A percentile compares a stretch with the other conserved stretches of the same genome.
These are phyloP conservation scores for Acanthochromis polyacanthus DNA, from an alignment of 2,113 vertebrate species.

Conservation along the genomic window DNA sequence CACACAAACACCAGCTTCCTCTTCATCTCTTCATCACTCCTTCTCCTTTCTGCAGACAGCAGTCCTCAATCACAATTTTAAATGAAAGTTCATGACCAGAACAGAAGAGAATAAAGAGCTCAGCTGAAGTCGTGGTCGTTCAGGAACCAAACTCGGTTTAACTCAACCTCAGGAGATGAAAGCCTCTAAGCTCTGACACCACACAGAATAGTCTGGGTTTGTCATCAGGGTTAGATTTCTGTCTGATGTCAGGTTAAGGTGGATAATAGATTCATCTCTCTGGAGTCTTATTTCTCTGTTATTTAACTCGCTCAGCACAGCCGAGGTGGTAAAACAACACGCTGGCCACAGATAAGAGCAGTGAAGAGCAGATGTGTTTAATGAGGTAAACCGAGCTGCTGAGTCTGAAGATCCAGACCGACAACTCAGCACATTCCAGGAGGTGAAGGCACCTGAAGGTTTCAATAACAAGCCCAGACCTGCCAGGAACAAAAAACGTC, in stretches of 20 bases:
- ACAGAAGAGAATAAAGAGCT: too few relatives aligned
- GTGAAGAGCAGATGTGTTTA: conserved; percentile 42
- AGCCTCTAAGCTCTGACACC: neutral
- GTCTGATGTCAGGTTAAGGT: neutral
- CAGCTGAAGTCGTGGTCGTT: neutral
- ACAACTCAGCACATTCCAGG: conserved; percentile 64
- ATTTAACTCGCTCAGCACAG: conserved; percentile 32
- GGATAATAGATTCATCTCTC: conserved; percentile 4
- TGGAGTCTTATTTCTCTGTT: neutral
- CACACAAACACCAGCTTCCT: neutral
- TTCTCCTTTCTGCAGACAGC: neutral
- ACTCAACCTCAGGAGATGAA: neutral
- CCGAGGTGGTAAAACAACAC: neutral
- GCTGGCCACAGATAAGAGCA: conserved; percentile 42
- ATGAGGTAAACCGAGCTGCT: conserved; percentile 63
- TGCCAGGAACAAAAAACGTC: conserved; percentile 42
- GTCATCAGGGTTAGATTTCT: neutral
- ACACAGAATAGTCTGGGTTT: neutral
- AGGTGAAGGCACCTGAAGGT: conserved; percentile 51
- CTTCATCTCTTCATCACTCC: neutral
- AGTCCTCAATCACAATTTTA: neutral
- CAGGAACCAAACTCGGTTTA: too few relatives aligned
- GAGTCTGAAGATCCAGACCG: conserved; percentile 47
- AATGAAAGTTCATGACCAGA: neutral
- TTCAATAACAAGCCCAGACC: conserved; percentile 28